Base-by-base conservation (phyloP, 2,113 vertebrate species). In the Todiramphus saurophagus region DNA sequence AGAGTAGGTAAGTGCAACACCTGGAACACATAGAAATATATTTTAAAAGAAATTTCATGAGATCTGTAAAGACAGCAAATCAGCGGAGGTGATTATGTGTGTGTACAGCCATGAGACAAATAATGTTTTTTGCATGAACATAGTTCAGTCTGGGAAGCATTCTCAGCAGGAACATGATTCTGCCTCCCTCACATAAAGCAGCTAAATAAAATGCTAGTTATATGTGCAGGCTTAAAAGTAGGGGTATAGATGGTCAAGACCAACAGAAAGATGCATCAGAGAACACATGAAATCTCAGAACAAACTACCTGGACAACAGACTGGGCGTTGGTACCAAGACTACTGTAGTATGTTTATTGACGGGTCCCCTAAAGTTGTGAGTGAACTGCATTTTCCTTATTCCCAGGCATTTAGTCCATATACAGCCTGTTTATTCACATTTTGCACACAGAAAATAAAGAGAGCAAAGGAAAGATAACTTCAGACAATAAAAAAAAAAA, bases 271-370 rank as follows among this genome's bases (percentile, higher is more conserved):
- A 70, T 4, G 73, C 30, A 66, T 16, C 18, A 73, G 39, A 72
- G 37, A 50, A 33, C 2, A 16, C 9, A 55, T 0, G 0, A 70
- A 50, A 83, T 43, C 50, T 90, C 19, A 58, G 41, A 64, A 68
- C 5, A 55, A 59, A 60, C 48, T 60, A 60, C 16, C 13, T 25
- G 4, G 8, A 69, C 12, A 73, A 77, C 4, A 56, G 31, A 84
- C 11, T 12, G 50, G 30, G 60, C 3, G 17, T 58, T 7, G 16
- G 25, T 37, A 60, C 14, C 16, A 76, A 13, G 33, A 55, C 24
- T 84, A 28, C 18, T 79, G 31, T 10, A 43, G 4, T 50, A 50
- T 44, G 6, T n/a, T 59, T 39, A 37, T 80, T 70, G 17, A 15
- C 23, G 46, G 27, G n/a, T 31, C 27, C 16, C 55, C 19, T 41